Percentiles rank a stretch among this genome's conserved stretches.
phyloP scores from a whole-genome alignment of 2,797 vertebrate genomes.

The Enoplosus armatus region DNA sequence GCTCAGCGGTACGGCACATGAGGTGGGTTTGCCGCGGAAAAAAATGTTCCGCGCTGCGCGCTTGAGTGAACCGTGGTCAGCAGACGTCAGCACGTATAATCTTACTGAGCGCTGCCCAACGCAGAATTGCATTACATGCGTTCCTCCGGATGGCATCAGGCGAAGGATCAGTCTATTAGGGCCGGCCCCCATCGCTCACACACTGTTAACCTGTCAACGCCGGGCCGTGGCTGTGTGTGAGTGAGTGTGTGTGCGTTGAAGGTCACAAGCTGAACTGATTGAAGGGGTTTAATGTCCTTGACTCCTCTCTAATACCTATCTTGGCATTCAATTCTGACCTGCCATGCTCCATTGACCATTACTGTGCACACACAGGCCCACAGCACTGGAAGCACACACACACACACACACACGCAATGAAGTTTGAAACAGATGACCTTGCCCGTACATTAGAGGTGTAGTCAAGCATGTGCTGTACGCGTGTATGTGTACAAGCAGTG shows the following conservation, averaged over 20 bases:
- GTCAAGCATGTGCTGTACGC: background rate
- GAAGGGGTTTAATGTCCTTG: slow-evolving; percentile 49
- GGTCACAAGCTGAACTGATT: slow-evolving; percentile 53
- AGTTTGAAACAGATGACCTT: slow-evolving; percentile 4
- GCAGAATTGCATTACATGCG: slow-evolving; percentile 21
- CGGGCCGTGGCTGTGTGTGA: background rate
- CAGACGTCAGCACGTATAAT: background rate
- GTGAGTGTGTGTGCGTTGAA: slow-evolving; percentile 46
- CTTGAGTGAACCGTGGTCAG: background rate
- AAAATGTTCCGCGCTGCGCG: background rate
- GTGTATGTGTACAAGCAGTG: background rate
- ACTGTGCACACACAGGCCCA: slow-evolving; percentile 25
- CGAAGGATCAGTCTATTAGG: slow-evolving; percentile 40
- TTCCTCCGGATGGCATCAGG: slow-evolving; percentile 31
- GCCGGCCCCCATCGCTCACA: slow-evolving; percentile 53
- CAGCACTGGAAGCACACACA: background rate
- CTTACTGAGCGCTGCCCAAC: background rate
- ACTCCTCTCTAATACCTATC: slow-evolving; percentile 47
- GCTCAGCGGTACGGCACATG: background rate
- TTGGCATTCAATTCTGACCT: slow-evolving; percentile 67
- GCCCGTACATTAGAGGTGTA: background rate
- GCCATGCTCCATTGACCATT: slow-evolving; percentile 61
- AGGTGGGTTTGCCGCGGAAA: background rate
- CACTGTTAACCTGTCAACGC: slow-evolving; percentile 57
- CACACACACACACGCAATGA: slow-evolving; percentile 13